phyloP scores from a whole-genome alignment of 2,888 invertebrate genomes.

The Drosophila percnosoma region DNA sequence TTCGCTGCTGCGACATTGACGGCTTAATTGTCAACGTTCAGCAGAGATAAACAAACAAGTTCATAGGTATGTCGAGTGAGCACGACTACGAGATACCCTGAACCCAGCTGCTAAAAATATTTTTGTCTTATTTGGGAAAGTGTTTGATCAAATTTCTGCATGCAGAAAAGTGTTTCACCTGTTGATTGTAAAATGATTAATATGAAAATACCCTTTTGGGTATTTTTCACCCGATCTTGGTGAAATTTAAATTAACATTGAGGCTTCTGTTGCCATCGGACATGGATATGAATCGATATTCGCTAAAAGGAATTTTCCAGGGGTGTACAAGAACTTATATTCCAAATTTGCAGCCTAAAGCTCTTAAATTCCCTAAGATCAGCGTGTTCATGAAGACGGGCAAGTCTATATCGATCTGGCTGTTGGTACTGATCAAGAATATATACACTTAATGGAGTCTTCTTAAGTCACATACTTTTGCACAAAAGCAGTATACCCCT shows the following conservation, averaged over 20 bases:
- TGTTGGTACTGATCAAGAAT: no score
- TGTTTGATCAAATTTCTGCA: background rate
- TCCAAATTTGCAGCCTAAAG: background rate
- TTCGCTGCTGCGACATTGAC: background rate
- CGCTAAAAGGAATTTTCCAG: background rate
- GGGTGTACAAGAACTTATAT: background rate
- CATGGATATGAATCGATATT: background rate
- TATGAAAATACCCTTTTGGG: background rate
- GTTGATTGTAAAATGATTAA: background rate
- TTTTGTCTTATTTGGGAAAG: background rate
- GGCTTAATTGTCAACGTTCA: conserved; percentile 27
- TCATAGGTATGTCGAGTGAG: background rate
- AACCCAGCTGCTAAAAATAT: background rate
- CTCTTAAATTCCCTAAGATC: background rate
- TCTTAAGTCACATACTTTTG: background rate
- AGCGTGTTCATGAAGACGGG: no score
- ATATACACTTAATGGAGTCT: background rate
- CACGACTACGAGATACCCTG: background rate
- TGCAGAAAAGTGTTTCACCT: background rate
- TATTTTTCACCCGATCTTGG: background rate
- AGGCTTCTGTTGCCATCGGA: background rate
- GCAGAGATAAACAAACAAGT: conserved; percentile 56
- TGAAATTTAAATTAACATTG: background rate
- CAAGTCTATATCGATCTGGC: no score
- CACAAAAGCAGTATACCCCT: background rate